Percentiles rank a stretch among this genome's conserved stretches.
Evolutionary conservation across 1,140 invertebrate species (phyloP).

Genomic region (Gryon sp.): DNA sequence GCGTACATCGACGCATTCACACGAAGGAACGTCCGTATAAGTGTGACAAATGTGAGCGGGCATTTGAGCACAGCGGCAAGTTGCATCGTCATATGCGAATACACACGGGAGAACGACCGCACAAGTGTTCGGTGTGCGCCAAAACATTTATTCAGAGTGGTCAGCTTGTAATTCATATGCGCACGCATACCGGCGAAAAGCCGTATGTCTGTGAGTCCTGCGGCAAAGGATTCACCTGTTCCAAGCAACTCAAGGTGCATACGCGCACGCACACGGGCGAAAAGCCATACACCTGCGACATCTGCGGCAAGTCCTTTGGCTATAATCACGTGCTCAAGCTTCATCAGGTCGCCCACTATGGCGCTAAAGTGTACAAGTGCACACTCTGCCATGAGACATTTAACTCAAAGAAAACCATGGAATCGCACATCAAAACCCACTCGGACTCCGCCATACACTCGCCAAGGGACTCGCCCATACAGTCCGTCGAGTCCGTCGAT

Average conservation of each 20-base stretch:
- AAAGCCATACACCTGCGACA: slow-evolving; percentile 86
- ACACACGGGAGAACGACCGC: slow-evolving; percentile 94
- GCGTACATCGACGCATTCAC: slow-evolving; percentile 94
- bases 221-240: slow-evolving; percentile 93
- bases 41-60: slow-evolving; percentile 93
- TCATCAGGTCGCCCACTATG: slow-evolving; percentile 94
- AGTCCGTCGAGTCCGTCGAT: slow-evolving; percentile 50
- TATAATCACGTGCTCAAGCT: slow-evolving; percentile 94
- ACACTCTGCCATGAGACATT: slow-evolving; percentile 94
- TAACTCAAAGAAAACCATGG: slow-evolving; percentile 93
- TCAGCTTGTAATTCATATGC: slow-evolving; percentile 90
- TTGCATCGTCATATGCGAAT: slow-evolving; percentile 95
- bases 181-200: slow-evolving; percentile 94
- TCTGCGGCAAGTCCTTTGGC: slow-evolving; percentile 91
- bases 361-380: slow-evolving; percentile 94
- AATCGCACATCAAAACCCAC: slow-evolving; percentile 93
- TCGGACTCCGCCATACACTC: slow-evolving; percentile 80
- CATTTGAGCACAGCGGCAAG: slow-evolving; percentile 95
- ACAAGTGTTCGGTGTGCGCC: slow-evolving; percentile 94
- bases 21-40: slow-evolving; percentile 92
- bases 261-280: slow-evolving; percentile 92
- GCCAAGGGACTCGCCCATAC: slow-evolving; percentile 70
- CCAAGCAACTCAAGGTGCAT: slow-evolving; percentile 93
- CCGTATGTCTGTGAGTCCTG: slow-evolving; percentile 93
- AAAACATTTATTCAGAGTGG: slow-evolving; percentile 95